Evolutionary conservation across 2,888 invertebrate species (phyloP).

Genomic region (Priocnemis perturbator): DNA sequence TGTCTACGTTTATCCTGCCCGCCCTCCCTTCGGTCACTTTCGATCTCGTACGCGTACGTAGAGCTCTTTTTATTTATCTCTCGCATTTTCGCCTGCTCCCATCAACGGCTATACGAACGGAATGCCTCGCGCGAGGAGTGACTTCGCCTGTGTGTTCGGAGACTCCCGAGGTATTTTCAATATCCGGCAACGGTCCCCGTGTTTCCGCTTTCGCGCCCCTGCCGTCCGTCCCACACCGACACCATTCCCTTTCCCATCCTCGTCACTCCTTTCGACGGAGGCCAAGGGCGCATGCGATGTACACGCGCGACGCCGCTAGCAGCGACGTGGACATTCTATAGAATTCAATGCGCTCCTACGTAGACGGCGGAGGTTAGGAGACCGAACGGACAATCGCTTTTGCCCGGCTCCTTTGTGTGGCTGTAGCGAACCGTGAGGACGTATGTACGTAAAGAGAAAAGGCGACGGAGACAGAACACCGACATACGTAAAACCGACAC

Average conservation of each 20-base stretch:
- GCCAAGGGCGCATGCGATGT: conserved; percentile 34
- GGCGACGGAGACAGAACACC: too few species aligned
- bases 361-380: background rate
- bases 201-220: conserved; percentile 50
- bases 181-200: conserved; percentile 63
- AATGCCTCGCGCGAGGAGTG: conserved; percentile 44
- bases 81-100: background rate
- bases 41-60: conserved; percentile 32
- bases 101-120: conserved; percentile 34
- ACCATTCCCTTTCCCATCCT: conserved; percentile 38
- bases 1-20: too few species aligned
- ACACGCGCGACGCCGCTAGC: conserved; percentile 31
- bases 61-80: conserved; percentile 25
- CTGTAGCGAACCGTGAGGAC: too few species aligned
- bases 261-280: conserved; percentile 8
- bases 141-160: conserved; percentile 51
- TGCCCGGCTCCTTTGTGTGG: too few species aligned
- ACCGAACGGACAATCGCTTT: too few species aligned
- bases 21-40: conserved; percentile 18
- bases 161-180: conserved; percentile 70
- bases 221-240: conserved; percentile 16
- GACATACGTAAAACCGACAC: too few species aligned
- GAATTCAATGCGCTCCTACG: background rate
- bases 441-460: too few species aligned
- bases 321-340: background rate